Conservation (phyloP, 2,113 vertebrate species). For the Serilophus lunatus region DNA sequence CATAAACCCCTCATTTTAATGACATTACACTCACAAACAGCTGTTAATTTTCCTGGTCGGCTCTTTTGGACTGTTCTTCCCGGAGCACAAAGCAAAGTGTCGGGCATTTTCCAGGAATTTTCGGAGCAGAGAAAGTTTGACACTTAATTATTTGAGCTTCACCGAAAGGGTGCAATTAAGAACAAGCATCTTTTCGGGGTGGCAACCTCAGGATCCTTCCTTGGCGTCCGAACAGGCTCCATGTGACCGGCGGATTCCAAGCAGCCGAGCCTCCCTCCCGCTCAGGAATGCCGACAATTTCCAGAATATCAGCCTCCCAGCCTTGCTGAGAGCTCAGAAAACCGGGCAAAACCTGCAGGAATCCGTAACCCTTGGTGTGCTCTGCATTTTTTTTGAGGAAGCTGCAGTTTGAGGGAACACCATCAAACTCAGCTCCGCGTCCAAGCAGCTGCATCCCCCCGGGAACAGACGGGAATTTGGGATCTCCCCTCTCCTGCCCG, state of each 20-base stretch:
- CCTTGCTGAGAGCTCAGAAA: not conserved
- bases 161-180: not conserved
- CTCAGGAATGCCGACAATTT: slow-evolving; percentile 53
- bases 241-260: not conserved
- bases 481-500: not conserved
- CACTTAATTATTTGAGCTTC: not conserved
- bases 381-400: not conserved
- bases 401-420: accelerated
- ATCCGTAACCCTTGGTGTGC: not conserved
- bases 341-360: not conserved
- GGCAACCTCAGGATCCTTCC: slow-evolving; percentile 3
- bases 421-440: not conserved
- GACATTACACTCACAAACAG: not conserved
- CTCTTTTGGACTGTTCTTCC: not conserved
- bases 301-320: slow-evolving; percentile 20
- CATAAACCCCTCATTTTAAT: not conserved
- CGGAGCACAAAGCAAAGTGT: accelerated
- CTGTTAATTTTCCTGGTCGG: not conserved
- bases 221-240: not conserved
- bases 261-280: slow-evolving; percentile 4
- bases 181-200: slow-evolving; percentile 19
- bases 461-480: not conserved
- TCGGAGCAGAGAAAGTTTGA: not conserved
- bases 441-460: not conserved
- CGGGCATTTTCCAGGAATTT: not conserved